phyloP scores from a whole-genome alignment of 2,797 vertebrate genomes.

The Cyprinodon diabolis region DNA sequence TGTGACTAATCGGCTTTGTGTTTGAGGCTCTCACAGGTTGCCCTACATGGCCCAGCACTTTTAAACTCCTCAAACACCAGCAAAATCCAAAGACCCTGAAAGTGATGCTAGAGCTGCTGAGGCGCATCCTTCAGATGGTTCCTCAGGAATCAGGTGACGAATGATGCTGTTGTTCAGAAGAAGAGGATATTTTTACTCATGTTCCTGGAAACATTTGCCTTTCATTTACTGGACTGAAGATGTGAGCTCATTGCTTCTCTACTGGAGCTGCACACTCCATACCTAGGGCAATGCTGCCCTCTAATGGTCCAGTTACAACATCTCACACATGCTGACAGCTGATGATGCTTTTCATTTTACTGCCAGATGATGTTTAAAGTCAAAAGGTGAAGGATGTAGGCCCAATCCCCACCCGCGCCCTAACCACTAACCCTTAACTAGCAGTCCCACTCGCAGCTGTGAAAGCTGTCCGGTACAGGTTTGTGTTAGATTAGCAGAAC shows the following conservation, averaged over 20 bases:
- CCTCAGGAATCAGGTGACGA: slow-evolving; percentile 2
- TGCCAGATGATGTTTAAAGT: no score
- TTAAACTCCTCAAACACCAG: neutral
- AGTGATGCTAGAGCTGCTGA: neutral
- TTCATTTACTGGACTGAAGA: slow-evolving; percentile 67
- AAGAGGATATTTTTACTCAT: slow-evolving; percentile 56
- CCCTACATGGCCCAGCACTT: slow-evolving; percentile 13
- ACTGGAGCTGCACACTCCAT: slow-evolving; percentile 13
- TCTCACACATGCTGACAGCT: neutral
- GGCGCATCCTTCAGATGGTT: neutral
- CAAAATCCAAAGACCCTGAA: neutral
- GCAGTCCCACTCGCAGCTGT: no score
- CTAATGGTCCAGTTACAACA: slow-evolving; percentile 2
- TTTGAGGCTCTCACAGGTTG: slow-evolving; percentile 27
- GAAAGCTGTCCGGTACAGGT: no score
- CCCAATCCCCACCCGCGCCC: no score
- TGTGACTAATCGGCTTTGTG: slow-evolving; percentile 9
- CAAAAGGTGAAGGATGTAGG: no score
- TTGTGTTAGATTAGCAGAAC: no score
- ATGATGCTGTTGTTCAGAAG: slow-evolving; percentile 21
- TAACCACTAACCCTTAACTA: no score
- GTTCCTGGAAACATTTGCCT: slow-evolving; percentile 74
- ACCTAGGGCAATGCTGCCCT: slow-evolving; percentile 23
- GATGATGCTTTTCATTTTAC: neutral
- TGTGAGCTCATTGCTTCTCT: slow-evolving; percentile 73